A percentile compares a stretch with the other conserved stretches of the same genome.
These are phyloP conservation scores for Pristionchus maxplancki DNA, from an alignment of 2,888 invertebrate genomes.

Conservation along the genomic window DNA sequence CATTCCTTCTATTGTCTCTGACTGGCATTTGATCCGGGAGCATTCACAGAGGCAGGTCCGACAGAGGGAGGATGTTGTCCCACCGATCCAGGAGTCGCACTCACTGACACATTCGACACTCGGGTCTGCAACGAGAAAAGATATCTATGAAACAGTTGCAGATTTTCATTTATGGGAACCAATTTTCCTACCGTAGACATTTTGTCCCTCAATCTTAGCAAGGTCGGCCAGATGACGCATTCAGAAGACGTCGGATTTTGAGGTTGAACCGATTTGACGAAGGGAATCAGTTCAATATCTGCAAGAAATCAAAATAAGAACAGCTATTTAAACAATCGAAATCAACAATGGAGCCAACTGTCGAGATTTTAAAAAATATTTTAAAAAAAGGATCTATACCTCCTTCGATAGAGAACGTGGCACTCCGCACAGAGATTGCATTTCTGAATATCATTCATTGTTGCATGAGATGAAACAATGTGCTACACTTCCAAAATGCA, in stretches of 20 bases:
- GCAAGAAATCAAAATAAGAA: not conserved
- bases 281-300: not conserved
- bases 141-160: too few species aligned
- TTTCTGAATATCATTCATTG: too few species aligned
- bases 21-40: conserved; percentile 51
- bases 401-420: conserved; percentile 15
- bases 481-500: too few species aligned
- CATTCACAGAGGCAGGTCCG: conserved; percentile 17
- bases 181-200: conserved; percentile 24
- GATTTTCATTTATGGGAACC: too few species aligned
- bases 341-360: not conserved
- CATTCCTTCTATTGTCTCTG: conserved; percentile 5
- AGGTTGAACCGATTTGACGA: not conserved
- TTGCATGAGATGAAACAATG: too few species aligned
- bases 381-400: too few species aligned
- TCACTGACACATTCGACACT: too few species aligned
- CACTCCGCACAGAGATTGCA: not conserved
- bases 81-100: conserved; percentile 43
- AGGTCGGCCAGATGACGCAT: conserved; percentile 34
- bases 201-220: conserved; percentile 18
- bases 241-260: not conserved
- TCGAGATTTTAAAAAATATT: not conserved
- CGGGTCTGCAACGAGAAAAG: too few species aligned
- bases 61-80: conserved; percentile 8
- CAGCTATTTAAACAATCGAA: not conserved